Conservation (phyloP, 2,797 vertebrate genomes). For the Muscicapa striata region DNA sequence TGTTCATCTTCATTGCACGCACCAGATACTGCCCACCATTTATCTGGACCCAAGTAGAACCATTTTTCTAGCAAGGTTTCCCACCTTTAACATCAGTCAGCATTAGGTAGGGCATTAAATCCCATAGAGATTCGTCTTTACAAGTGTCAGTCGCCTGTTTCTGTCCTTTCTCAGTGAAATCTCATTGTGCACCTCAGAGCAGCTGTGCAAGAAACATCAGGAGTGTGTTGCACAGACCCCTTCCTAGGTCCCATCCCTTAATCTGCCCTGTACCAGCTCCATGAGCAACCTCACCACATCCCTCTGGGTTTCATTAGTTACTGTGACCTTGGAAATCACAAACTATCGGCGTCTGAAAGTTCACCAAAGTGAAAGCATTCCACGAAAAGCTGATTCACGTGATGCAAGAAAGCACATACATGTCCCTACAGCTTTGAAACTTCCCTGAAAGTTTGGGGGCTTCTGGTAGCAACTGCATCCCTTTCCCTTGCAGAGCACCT, state of each 20-base stretch:
- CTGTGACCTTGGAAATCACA: background rate
- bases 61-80: background rate
- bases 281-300: background rate
- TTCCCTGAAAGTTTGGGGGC: background rate
- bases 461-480: background rate
- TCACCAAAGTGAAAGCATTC: background rate
- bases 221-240: background rate
- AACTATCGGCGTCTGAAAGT: background rate
- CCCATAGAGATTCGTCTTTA: background rate
- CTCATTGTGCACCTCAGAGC: rapidly evolving
- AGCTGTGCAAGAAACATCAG: background rate
- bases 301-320: background rate
- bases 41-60: background rate
- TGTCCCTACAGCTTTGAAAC: background rate
- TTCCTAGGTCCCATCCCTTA: background rate
- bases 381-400: background rate
- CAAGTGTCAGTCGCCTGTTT: background rate
- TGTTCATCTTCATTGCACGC: background rate
- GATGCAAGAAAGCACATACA: background rate
- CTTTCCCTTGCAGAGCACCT: background rate
- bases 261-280: background rate
- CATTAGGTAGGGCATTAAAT: background rate
- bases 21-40: background rate
- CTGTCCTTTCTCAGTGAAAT: background rate
- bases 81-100: background rate